Evolutionary conservation across 1,140 invertebrate genomes (phyloP).

Genomic region (Chironomus tepperi): DNA sequence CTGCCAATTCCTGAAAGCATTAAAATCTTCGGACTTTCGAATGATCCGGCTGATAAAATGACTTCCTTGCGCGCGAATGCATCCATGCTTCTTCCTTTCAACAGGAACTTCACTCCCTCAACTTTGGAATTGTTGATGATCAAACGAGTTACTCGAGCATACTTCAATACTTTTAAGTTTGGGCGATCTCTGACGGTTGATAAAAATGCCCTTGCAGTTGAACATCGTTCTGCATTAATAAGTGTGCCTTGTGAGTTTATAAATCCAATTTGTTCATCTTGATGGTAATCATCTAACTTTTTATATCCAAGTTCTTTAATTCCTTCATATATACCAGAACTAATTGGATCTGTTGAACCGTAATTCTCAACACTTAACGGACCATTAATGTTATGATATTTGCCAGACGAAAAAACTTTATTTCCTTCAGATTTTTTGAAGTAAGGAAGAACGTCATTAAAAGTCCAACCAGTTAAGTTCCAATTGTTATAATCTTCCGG

Average conservation of each 20-base stretch:
- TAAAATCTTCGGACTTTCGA: conserved; percentile 71
- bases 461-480: conserved; percentile 40
- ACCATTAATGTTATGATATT: conserved; percentile 68
- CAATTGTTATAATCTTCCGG: conserved; percentile 46
- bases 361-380: conserved; percentile 76
- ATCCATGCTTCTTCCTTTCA: conserved; percentile 34
- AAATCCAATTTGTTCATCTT: conserved; percentile 52
- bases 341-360: conserved; percentile 62
- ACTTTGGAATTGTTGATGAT: conserved; percentile 56
- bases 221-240: conserved; percentile 56
- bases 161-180: conserved; percentile 73
- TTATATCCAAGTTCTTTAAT: conserved; percentile 30
- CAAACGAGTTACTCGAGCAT: conserved; percentile 62
- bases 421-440: conserved; percentile 40
- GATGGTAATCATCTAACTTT: conserved; percentile 54
- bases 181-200: conserved; percentile 58
- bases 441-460: conserved; percentile 36
- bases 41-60: conserved; percentile 67
- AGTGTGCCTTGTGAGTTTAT: conserved; percentile 61
- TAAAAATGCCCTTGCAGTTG: conserved; percentile 51
- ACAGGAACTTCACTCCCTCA: conserved; percentile 49
- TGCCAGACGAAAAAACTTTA: conserved; percentile 41
- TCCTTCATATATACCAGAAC: conserved; percentile 49
- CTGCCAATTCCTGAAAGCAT: conserved; percentile 86
- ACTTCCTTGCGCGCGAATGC: conserved; percentile 73